These are phyloP conservation scores for Synergus laeviventris DNA, from an alignment of 2,888 invertebrate genomes.

Conservation along the genomic window DNA sequence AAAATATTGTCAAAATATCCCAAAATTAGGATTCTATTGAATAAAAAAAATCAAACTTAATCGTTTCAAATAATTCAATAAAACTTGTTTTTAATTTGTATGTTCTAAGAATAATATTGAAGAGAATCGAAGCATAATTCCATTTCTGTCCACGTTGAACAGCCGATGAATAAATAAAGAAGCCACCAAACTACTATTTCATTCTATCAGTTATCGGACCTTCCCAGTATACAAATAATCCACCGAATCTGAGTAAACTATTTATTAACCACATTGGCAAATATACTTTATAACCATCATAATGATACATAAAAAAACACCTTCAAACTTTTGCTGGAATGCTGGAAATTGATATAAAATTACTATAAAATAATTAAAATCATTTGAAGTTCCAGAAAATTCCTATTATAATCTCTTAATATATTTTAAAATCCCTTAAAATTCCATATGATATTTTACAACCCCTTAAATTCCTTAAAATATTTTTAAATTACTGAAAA, in stretches of 20 bases:
- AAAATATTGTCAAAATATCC: too few species aligned
- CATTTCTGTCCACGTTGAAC: background rate
- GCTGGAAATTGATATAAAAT: too few species aligned
- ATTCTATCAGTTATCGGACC: background rate
- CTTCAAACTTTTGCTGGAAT: background rate
- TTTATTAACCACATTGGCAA: background rate
- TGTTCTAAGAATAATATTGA: background rate
- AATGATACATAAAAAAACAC: background rate
- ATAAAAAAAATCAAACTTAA: background rate
- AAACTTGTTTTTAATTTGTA: slow-evolving; percentile 11
- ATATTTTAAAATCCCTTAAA: too few species aligned
- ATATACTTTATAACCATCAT: background rate
- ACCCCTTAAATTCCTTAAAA: too few species aligned
- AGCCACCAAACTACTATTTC: background rate
- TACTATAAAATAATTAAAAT: too few species aligned
- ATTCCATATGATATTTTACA: too few species aligned
- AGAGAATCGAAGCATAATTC: background rate
- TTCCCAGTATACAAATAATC: background rate
- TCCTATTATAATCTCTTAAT: too few species aligned
- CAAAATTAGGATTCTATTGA: background rate
- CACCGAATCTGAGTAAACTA: background rate
- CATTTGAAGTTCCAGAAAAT: too few species aligned
- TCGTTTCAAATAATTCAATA: background rate
- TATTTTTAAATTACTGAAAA: too few species aligned
- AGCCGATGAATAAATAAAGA: background rate